Evolutionary conservation across 2,888 invertebrate genomes (phyloP).

Genomic region (Apodemia mormo): DNA sequence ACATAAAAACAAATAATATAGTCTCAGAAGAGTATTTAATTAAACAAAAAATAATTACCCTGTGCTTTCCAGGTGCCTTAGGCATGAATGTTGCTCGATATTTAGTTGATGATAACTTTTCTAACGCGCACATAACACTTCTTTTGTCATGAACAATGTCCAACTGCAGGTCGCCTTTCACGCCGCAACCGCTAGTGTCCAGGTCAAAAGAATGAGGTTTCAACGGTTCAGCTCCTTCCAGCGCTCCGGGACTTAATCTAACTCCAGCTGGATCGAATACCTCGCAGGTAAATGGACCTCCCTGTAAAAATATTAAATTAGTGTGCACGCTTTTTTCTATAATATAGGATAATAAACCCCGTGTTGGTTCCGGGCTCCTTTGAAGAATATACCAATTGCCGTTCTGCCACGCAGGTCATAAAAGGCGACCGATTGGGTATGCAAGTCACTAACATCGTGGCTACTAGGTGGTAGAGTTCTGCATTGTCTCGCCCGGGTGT

Average conservation of each 20-base stretch:
- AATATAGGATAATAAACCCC: too few species aligned
- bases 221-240: constrained; percentile 91
- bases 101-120: constrained; percentile 88
- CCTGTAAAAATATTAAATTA: constrained; percentile 68
- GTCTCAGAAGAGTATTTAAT: too few species aligned
- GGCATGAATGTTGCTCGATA: constrained; percentile 91
- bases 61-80: constrained; percentile 89
- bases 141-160: constrained; percentile 95
- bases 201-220: constrained; percentile 93
- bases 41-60: constrained; percentile 51
- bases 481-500: too few species aligned
- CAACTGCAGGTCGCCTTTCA: constrained; percentile 92
- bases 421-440: too few species aligned
- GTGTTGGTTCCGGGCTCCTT: too few species aligned
- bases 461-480: too few species aligned
- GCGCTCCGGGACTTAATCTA: constrained; percentile 85
- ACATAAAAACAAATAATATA: too few species aligned
- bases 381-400: too few species aligned
- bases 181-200: constrained; percentile 83
- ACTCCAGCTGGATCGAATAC: constrained; percentile 97
- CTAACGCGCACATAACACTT: constrained; percentile 91
- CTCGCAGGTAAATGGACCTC: constrained; percentile 97
- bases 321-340: too few species aligned
- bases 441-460: too few species aligned
- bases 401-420: too few species aligned